Conservation (phyloP, 1,140 invertebrate genomes). For the Drosophila kurseongensis region DNA sequence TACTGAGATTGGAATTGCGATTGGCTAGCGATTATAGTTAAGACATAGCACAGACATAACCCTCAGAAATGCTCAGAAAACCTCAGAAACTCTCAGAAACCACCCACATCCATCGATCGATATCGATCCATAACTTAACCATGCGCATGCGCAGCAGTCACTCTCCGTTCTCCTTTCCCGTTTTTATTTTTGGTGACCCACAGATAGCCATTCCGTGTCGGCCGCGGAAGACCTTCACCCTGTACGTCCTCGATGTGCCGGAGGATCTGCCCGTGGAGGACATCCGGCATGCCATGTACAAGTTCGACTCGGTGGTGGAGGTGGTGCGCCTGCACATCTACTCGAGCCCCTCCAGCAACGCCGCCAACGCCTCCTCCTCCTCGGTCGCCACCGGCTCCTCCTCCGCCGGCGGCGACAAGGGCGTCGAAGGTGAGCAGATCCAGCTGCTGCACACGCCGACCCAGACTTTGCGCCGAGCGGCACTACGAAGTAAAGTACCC, state of each 20-base stretch:
- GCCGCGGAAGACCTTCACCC: constrained; percentile 92
- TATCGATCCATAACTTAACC: constrained; percentile 6
- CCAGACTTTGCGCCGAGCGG: constrained; percentile 69
- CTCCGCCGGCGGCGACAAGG: constrained; percentile 63
- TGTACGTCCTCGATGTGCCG: constrained; percentile 92
- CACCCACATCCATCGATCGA: constrained; percentile 20
- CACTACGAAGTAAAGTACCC: constrained; percentile 72
- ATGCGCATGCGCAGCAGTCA: constrained; percentile 22
- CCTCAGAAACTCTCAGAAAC: constrained; percentile 1
- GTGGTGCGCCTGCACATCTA: constrained; percentile 87
- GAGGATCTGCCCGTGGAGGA: constrained; percentile 93
- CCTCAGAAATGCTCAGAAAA: background rate
- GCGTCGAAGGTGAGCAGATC: constrained; percentile 69
- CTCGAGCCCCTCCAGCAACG: constrained; percentile 67
- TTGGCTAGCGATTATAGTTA: too few relatives aligned
- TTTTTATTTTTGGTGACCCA: background rate
- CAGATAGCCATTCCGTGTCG: constrained; percentile 93
- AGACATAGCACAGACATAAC: background rate
- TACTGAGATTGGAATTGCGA: constrained; percentile 15
- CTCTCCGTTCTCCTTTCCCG: constrained; percentile 16
- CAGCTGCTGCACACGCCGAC: constrained; percentile 47
- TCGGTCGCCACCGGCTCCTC: constrained; percentile 16
- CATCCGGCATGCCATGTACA: constrained; percentile 91
- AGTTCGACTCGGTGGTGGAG: constrained; percentile 92
- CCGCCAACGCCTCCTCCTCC: constrained; percentile 20